A percentile compares a stretch with the other conserved stretches of the same genome.
These are phyloP conservation scores for Branchellion lobata DNA, from an alignment of 2,888 invertebrate genomes.

Conservation along the genomic window DNA sequence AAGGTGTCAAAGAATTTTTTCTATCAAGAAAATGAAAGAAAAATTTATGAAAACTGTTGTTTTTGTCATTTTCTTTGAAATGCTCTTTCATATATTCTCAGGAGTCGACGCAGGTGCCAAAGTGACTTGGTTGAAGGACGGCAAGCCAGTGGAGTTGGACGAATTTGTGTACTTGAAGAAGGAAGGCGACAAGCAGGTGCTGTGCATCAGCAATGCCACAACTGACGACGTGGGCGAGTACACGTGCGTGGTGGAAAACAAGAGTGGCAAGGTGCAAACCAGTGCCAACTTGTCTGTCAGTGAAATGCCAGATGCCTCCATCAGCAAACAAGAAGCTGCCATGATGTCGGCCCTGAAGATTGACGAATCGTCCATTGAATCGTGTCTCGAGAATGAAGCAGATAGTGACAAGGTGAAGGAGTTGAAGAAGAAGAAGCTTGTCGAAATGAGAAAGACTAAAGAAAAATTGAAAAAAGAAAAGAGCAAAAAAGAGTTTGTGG, in stretches of 20 bases:
- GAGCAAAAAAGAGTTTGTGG: not conserved
- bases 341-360: too few relatives aligned
- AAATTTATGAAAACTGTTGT: not conserved
- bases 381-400: not conserved
- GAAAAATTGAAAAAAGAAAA: constrained; percentile 20
- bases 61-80: not conserved
- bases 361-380: too few relatives aligned
- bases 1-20: too few relatives aligned
- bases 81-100: not conserved
- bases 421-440: not conserved
- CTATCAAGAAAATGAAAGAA: too few relatives aligned
- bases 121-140: constrained; percentile 52
- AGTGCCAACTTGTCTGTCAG: constrained; percentile 39
- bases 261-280: constrained; percentile 51
- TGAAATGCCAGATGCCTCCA: not conserved
- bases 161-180: constrained; percentile 42
- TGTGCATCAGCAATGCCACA: constrained; percentile 41
- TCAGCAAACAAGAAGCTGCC: too few relatives aligned
- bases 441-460: not conserved
- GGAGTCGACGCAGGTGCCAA: constrained; percentile 23
- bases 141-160: constrained; percentile 50
- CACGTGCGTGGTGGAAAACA: constrained; percentile 51
- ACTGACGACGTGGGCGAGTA: constrained; percentile 50
- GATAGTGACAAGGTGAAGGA: not conserved
- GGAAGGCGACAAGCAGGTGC: constrained; percentile 42